Conservation (phyloP, 2,888 invertebrate genomes). For the Agonopterix alstromeriana region DNA sequence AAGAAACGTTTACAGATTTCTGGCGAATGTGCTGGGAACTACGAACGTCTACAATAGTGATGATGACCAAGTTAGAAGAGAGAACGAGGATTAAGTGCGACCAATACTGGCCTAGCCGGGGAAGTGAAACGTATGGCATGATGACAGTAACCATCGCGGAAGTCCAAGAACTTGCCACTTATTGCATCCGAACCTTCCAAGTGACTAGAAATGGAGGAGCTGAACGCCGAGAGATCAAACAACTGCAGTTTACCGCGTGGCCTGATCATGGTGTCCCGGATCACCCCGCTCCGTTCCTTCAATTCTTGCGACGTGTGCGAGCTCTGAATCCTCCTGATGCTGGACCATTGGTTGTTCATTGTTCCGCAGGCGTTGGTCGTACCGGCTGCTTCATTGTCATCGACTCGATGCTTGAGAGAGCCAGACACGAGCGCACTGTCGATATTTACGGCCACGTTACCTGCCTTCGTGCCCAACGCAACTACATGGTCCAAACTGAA, state of each 20-base stretch:
- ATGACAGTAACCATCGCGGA: conserved; percentile 97
- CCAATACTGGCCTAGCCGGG: conserved; percentile 98
- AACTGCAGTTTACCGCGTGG: conserved; percentile 99
- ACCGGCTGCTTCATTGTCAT: conserved; percentile 99
- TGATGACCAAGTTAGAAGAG: conserved; percentile 99
- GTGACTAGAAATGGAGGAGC: conserved; percentile 86
- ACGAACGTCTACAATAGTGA: conserved; percentile 94
- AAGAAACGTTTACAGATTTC: conserved; percentile 98
- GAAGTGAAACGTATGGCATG: conserved; percentile 95
- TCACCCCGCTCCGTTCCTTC: conserved; percentile 98
- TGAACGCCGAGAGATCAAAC: conserved; percentile 96
- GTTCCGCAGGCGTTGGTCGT: conserved; percentile 93
- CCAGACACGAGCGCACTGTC: conserved; percentile 97
- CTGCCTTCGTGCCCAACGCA: conserved; percentile 96
- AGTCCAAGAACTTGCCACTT: conserved; percentile 97
- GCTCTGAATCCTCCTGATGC: conserved; percentile 93
- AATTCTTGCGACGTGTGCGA: conserved; percentile 95
- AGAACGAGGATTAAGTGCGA: conserved; percentile 97
- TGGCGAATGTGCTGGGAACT: conserved; percentile 99
- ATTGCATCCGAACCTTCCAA: conserved; percentile 98
- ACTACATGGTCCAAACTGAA: conserved; percentile 99
- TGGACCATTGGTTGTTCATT: conserved; percentile 96
- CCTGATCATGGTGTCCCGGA: conserved; percentile 99
- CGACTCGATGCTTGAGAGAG: conserved; percentile 98
- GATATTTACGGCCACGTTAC: conserved; percentile 99